Percentiles rank a stretch among this genome's conserved stretches.
These are phyloP conservation scores for Lates japonicus DNA, from an alignment of 2,797 vertebrate species.

Conservation along the genomic window DNA sequence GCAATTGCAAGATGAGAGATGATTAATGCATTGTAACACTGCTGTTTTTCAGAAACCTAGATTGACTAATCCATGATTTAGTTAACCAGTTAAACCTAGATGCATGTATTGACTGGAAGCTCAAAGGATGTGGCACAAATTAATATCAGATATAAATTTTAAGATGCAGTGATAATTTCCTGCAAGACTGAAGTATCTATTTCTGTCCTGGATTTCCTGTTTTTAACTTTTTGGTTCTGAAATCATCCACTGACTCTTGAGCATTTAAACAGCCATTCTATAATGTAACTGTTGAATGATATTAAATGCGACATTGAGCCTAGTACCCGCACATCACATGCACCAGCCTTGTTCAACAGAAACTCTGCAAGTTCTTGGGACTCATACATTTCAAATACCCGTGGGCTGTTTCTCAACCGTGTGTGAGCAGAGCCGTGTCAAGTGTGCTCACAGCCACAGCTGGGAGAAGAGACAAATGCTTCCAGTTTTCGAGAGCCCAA, in stretches of 20 bases:
- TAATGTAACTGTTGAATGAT: slow-evolving; percentile 16
- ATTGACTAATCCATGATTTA: neutral
- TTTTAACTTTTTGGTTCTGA: neutral
- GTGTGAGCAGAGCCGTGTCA: slow-evolving; percentile 39
- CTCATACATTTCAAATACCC: slow-evolving; percentile 47
- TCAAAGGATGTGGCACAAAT: too few relatives aligned
- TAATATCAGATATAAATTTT: neutral
- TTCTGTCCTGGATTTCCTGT: neutral
- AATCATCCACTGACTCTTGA: neutral
- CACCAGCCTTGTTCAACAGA: slow-evolving; percentile 31
- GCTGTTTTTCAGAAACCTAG: neutral
- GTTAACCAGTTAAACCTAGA: neutral
- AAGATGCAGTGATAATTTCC: neutral
- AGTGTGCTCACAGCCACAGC: slow-evolving; percentile 50
- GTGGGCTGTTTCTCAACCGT: slow-evolving; percentile 48
- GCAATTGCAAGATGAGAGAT: too few relatives aligned
- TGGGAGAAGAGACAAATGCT: slow-evolving; percentile 51
- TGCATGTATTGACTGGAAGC: neutral
- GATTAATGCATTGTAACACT: too few relatives aligned
- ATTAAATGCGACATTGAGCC: slow-evolving; percentile 40
- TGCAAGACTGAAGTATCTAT: neutral
- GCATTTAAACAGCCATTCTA: slow-evolving; percentile 3
- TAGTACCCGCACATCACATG: slow-evolving; percentile 25
- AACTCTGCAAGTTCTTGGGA: slow-evolving; percentile 34
- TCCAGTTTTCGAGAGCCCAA: slow-evolving; percentile 9